These are phyloP conservation scores for Drosophila obscura DNA, from an alignment of 1,140 invertebrate genomes.

Conservation along the genomic window DNA sequence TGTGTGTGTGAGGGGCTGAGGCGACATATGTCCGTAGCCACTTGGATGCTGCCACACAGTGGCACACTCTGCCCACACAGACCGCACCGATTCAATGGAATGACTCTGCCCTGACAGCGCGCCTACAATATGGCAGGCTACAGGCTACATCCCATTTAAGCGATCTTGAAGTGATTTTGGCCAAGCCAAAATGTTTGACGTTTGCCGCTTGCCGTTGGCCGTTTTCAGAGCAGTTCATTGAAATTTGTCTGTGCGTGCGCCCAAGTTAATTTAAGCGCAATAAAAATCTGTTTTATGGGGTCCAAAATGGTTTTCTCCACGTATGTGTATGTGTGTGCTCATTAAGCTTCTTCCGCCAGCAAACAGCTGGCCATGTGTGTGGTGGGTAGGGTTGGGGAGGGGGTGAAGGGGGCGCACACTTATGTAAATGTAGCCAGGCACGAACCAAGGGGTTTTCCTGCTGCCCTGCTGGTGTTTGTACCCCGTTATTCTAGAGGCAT, in stretches of 20 bases:
- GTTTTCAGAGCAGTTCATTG: constrained; percentile 42
- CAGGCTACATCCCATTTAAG: constrained; percentile 42
- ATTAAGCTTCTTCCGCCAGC: constrained; percentile 69
- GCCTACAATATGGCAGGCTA: constrained; percentile 16
- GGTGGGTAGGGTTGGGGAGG: not conserved
- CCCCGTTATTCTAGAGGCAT: not conserved
- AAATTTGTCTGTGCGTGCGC: constrained; percentile 41
- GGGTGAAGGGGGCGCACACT: constrained; percentile 62
- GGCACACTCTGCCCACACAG: not conserved
- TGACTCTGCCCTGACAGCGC: constrained; percentile 31
- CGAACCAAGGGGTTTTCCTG: constrained; percentile 30
- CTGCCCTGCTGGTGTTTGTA: constrained; percentile 31
- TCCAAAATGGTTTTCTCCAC: constrained; percentile 3
- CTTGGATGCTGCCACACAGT: constrained; percentile 2
- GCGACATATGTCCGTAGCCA: constrained; percentile 20
- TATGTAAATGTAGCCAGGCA: constrained; percentile 72
- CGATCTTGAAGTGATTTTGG: constrained; percentile 48
- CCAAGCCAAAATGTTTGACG: constrained; percentile 37
- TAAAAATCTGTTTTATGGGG: constrained; percentile 74
- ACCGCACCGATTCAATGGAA: constrained; percentile 41
- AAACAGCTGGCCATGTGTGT: constrained; percentile 46
- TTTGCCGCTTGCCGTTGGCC: not conserved
- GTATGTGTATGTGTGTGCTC: constrained; percentile 46
- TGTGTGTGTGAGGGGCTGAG: constrained; percentile 3
- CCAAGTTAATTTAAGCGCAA: constrained; percentile 68